These are phyloP conservation scores for Diphyllodes magnificus DNA, from an alignment of 2,113 vertebrate species.

Conservation along the genomic window DNA sequence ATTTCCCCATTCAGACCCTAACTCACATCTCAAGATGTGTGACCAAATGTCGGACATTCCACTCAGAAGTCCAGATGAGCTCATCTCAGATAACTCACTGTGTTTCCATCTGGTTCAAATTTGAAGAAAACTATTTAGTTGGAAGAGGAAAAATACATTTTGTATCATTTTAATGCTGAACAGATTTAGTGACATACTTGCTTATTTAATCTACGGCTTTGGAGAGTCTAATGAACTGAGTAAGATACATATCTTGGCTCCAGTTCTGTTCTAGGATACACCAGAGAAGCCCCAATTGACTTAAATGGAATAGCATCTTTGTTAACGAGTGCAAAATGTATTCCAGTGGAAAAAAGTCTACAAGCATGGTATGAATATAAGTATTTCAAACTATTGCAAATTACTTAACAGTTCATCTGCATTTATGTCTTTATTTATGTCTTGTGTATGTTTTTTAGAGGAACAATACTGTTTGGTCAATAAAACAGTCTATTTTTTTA, in stretches of 20 bases:
- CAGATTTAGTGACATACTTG: conserved; percentile 74
- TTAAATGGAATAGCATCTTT: conserved; percentile 41
- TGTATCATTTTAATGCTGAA: conserved; percentile 77
- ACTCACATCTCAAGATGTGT: conserved; percentile 41
- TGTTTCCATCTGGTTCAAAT: conserved; percentile 75
- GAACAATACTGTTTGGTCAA: neutral
- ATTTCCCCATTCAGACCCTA: conserved; percentile 15
- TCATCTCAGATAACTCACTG: conserved; percentile 71
- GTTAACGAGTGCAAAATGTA: conserved; percentile 19
- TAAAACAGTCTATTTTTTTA: conserved; percentile 22
- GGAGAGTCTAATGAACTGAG: conserved; percentile 69
- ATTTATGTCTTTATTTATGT: conserved; percentile 22
- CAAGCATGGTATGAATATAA: conserved; percentile 1
- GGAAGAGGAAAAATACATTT: conserved; percentile 74
- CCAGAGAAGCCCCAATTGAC: conserved; percentile 24
- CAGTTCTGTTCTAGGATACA: conserved; percentile 17
- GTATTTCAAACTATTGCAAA: conserved; percentile 1
- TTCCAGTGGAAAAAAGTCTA: neutral
- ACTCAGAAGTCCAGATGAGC: conserved; percentile 67
- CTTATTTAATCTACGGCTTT: conserved; percentile 70
- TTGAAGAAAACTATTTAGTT: conserved; percentile 72
- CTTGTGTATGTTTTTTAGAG: conserved; percentile 22
- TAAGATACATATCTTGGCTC: conserved; percentile 55
- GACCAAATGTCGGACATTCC: conserved; percentile 64
- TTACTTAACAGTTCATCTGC: conserved; percentile 22